Base-by-base conservation (phyloP, 2,888 invertebrate species). In the Diarsia rubi region DNA sequence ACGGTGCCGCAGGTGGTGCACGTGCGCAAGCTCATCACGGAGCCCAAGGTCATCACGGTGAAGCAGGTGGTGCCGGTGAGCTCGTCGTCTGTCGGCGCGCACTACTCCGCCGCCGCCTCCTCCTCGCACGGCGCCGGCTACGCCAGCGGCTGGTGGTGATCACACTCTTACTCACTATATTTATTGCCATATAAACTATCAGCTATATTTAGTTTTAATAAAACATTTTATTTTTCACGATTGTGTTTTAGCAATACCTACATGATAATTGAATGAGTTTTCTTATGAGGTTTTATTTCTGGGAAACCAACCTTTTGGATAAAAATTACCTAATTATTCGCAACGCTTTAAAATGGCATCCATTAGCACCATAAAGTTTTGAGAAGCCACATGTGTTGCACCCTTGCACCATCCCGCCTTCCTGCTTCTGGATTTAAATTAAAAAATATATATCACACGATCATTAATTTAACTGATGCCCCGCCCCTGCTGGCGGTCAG, bases 1-100 rank as follows among this genome's bases (percentile, higher is more conserved):
- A 70, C 60, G 19, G 85, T 84, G 27, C 85, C 85, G 37, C 73
- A 85, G 63, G 85, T 86, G 8, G 71, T 85, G 16, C 37, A 77
- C n/a, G 85, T 85, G 42, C 74, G 82, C 60, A 83, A 84, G 59
- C 21, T 86, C 37, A 63, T 85, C 60, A 70, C 75, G 12, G 85
- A 84, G 47, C 85, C 85, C 12, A 81, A 73, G 75, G 63, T 86
- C 8, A 64, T 86, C 69, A 72, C 59, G 45, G 79, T 75, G 31
- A 85, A 85, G 37, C 59, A 85, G 63, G 59, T 84, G 12, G 84
- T 85, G 37, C 85, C 85, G 19, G 69, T 60, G 63, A 59, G 62
- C 47, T 69, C 68, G 14, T 63, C 59, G 4, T 45, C 76, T 11
- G 19, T 73, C 19, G 60, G 49, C 12, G 27, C 65, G 11, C 69